Evolutionary conservation across 2,888 invertebrate species (phyloP).

Genomic region (Coenonympha glycerion): DNA sequence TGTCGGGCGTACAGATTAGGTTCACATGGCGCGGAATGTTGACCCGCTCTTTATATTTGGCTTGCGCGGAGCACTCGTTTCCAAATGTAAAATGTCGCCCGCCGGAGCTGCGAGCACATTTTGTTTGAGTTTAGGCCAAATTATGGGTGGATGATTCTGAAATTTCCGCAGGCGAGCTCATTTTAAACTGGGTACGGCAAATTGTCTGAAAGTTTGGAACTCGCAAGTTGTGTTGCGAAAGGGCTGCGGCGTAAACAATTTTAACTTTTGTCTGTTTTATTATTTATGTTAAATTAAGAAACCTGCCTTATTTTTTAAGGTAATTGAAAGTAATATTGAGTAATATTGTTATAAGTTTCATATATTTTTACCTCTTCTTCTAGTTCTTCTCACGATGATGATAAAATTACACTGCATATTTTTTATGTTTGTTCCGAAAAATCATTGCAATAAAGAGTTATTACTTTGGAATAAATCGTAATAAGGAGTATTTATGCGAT

Average conservation of each 20-base stretch:
- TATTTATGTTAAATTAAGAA: neutral
- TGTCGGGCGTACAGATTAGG: slow-evolving; percentile 71
- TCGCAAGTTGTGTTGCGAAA: neutral
- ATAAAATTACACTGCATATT: no score
- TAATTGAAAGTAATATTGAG: no score
- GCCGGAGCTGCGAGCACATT: slow-evolving; percentile 32
- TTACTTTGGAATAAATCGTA: no score
- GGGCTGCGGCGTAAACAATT: neutral
- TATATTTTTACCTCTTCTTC: no score
- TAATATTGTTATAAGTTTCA: no score
- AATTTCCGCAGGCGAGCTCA: slow-evolving; percentile 14
- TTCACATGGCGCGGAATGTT: slow-evolving; percentile 65
- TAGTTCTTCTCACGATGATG: no score
- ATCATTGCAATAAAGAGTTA: no score
- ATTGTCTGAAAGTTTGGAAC: slow-evolving; percentile 5
- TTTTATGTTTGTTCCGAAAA: no score
- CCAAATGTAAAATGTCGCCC: slow-evolving; percentile 33
- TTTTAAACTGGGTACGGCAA: slow-evolving; percentile 11
- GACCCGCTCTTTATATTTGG: slow-evolving; percentile 71
- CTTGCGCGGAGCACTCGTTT: slow-evolving; percentile 45
- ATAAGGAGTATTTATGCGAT: no score
- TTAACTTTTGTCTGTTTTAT: neutral
- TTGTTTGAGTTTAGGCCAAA: slow-evolving; percentile 36
- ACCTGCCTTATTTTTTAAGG: no score
- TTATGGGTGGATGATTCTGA: slow-evolving; percentile 22